Conservation (phyloP, 2,113 vertebrate genomes). For the Pleuronectes platessa region DNA sequence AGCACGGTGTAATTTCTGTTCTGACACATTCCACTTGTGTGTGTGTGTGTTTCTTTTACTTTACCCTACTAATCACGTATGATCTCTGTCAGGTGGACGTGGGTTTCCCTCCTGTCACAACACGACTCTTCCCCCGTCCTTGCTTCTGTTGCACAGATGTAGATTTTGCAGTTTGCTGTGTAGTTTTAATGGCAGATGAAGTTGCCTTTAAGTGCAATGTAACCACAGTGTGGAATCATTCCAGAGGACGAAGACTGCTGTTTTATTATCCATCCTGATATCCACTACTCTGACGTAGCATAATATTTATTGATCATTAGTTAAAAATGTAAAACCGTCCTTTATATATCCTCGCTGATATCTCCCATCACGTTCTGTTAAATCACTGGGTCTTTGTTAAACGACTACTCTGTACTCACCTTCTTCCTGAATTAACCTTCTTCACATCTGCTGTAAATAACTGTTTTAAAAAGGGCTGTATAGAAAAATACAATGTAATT, state of each 20-base stretch:
- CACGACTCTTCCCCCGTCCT: conserved; percentile 10
- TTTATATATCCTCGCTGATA: neutral
- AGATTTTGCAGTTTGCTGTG: conserved; percentile 20
- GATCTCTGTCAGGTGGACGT: conserved; percentile 18
- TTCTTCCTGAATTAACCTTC: neutral
- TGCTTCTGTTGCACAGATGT: conserved; percentile 41
- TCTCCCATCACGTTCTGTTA: neutral
- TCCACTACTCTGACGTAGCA: conserved; percentile 46
- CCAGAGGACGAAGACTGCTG: conserved; percentile 33
- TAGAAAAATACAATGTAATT: conserved; percentile 49
- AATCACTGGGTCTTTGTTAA: conserved; percentile 21
- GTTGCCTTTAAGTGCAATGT: conserved; percentile 51
- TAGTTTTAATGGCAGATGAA: conserved; percentile 30
- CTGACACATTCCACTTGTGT: conserved; percentile 63
- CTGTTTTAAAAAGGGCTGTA: conserved; percentile 72
- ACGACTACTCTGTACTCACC: neutral
- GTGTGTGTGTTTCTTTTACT: conserved; percentile 7
- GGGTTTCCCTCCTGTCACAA: conserved; percentile 15
- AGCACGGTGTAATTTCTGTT: conserved; percentile 61
- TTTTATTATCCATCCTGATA: conserved; percentile 41
- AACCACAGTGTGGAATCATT: conserved; percentile 44
- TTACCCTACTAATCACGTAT: conserved; percentile 25
- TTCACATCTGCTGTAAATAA: conserved; percentile 57
- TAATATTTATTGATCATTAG: conserved; percentile 56
- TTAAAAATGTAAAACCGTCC: neutral